Conservation (phyloP, 1,140 invertebrate species). For the Sarcophaga bullata region DNA sequence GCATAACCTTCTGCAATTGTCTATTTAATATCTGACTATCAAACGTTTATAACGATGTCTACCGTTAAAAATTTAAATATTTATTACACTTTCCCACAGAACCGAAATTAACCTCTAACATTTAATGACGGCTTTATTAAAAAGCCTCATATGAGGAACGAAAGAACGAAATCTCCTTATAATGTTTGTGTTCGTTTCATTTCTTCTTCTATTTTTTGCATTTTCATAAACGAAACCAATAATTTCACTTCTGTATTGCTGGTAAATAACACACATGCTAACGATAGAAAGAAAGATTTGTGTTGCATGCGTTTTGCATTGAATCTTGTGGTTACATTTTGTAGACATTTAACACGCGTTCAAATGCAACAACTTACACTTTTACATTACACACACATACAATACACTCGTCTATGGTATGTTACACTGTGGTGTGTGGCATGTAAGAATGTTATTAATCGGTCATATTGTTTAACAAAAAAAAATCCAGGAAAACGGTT, state of each 20-base stretch:
- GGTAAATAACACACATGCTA: neutral
- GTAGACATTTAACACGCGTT: neutral
- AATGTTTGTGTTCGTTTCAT: neutral
- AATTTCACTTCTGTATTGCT: conserved; percentile 4
- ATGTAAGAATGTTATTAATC: conserved; percentile 35
- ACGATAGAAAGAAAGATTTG: neutral
- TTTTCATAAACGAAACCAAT: conserved; percentile 26
- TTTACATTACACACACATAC: too few species aligned
- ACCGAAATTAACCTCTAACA: conserved; percentile 34
- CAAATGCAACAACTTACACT: conserved; percentile 34
- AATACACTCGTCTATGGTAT: too few species aligned
- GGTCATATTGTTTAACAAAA: conserved; percentile 25
- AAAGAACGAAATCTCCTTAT: too few species aligned
- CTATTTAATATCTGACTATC: too few species aligned
- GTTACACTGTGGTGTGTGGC: neutral
- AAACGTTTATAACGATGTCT: too few species aligned
- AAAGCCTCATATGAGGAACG: neutral
- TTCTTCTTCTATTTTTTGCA: conserved; percentile 5
- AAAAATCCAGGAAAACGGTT: conserved; percentile 30
- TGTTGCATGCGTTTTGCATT: neutral
- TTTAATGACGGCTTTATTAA: conserved; percentile 36
- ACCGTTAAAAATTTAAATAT: conserved; percentile 23
- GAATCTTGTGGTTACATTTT: neutral
- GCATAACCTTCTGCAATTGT: too few species aligned
- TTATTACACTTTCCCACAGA: conserved; percentile 37